Evolutionary conservation across 2,888 invertebrate genomes (phyloP), one percentile per base, ranked within the genome.

Genomic region (Parascotia fuliginaria): DNA sequence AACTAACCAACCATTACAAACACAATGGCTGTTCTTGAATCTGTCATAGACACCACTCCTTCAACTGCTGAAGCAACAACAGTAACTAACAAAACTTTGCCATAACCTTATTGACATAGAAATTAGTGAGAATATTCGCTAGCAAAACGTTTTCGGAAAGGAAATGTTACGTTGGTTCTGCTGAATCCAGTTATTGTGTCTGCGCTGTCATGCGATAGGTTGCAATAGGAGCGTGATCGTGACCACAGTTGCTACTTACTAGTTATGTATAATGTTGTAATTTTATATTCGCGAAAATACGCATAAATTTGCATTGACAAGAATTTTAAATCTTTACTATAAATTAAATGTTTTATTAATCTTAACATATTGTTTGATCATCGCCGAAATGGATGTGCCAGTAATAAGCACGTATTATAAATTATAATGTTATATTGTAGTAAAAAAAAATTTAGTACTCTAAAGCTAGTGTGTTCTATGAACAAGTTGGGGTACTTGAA

Each of bases 131-230:
- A 16, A 34, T 31, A 40, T 60, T 28, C n/a, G 2, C 2, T 37
- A 31, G n/a, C 19, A 33, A 13, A 11, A 13, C 31, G 14, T 36
- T 47, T 42, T 48, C 1, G 1, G 5, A 12, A 24, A 28, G n/a
- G 11, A 31, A 33, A 9, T 32, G 7, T 19, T 24, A 45, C 19
- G n/a, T 49, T 52, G 6, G 33, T 54, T 44, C 13, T 34, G 44
- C 42, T 56, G 42, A 57, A 48, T 56, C 33, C 32, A 47, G 66
- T 56, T 57, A 65, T 70, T 73, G 70, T 75, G 60, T 53, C 60
- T 64, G 60, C 41, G 61, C 59, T 44, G 62, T 62, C 66, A 66
- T 75, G 73, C 73, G 65, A 59, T 60, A 54, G 47, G 56, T 49
- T 57, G 70, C 67, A 72, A 70, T 63, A 63, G 57, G 38, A 55